Percentiles rank a stretch among this genome's conserved stretches.
Conservation (phyloP, 2,797 vertebrate genomes). For the Halcyon smyrnensis region DNA sequence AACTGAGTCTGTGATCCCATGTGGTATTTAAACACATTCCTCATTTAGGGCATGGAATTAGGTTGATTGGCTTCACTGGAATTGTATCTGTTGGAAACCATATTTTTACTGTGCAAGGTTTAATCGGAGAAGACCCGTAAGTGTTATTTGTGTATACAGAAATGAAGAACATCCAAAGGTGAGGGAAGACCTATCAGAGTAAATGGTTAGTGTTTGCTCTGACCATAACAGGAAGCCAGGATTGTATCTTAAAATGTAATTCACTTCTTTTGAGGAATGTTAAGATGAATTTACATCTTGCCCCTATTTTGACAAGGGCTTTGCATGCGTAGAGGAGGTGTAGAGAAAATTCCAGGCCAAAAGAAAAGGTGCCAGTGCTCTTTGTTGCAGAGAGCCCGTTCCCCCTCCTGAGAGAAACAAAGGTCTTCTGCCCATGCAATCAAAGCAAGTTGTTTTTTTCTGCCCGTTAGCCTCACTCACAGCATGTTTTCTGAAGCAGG, state of each 20-base stretch:
- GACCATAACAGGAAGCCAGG: neutral
- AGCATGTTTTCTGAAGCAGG: neutral
- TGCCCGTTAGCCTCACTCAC: neutral
- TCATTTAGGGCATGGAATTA: neutral
- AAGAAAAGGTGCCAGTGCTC: neutral
- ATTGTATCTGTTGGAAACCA: neutral
- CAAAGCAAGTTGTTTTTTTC: neutral
- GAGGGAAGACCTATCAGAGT: no score
- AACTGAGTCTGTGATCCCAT: neutral
- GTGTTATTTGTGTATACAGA: neutral
- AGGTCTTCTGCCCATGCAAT: neutral
- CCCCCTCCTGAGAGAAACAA: neutral
- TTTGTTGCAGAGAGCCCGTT: accelerated
- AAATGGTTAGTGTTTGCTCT: neutral
- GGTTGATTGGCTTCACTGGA: neutral
- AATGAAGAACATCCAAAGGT: no score
- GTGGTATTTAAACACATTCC: neutral
- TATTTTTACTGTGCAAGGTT: neutral
- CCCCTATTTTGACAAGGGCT: neutral
- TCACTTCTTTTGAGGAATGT: neutral
- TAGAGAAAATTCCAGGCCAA: neutral
- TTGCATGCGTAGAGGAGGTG: neutral
- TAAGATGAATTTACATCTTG: neutral
- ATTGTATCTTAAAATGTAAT: neutral
- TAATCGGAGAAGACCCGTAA: neutral